phyloP scores from a whole-genome alignment of 2,113 vertebrate genomes.

The Accipiter cooperii region DNA sequence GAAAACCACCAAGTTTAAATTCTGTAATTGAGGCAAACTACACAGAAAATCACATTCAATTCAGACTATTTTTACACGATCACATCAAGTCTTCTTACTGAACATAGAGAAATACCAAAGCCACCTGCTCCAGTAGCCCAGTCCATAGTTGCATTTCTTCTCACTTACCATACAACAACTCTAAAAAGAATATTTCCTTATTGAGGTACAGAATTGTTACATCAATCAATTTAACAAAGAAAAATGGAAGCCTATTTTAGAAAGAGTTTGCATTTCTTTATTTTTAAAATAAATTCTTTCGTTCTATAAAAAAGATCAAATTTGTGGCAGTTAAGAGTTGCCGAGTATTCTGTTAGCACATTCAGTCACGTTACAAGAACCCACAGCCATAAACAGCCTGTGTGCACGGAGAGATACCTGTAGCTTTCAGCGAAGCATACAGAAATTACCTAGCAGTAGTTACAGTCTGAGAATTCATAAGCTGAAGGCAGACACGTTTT shows the following conservation, averaged over 20 bases:
- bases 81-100: not conserved
- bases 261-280: not conserved
- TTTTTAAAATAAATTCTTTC: not conserved
- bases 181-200: not conserved
- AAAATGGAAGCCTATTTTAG: not conserved
- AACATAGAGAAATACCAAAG: not conserved
- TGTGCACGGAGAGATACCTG: not conserved
- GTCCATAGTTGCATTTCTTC: not conserved
- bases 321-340: not conserved
- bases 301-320: fast-evolving
- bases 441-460: not conserved
- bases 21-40: not conserved
- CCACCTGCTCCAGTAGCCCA: not conserved
- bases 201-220: not conserved
- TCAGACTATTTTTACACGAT: not conserved
- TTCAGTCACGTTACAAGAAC: not conserved
- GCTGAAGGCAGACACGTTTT: not conserved
- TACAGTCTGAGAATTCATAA: not conserved
- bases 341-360: not conserved
- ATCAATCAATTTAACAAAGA: not conserved
- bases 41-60: not conserved
- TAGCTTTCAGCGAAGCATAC: not conserved
- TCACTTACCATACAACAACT: not conserved
- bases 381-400: not conserved
- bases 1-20: not conserved